A percentile compares a stretch with the other conserved stretches of the same genome.
Evolutionary conservation across 2,113 vertebrate species (phyloP).

Genomic region (Oreotrochilus melanogaster): DNA sequence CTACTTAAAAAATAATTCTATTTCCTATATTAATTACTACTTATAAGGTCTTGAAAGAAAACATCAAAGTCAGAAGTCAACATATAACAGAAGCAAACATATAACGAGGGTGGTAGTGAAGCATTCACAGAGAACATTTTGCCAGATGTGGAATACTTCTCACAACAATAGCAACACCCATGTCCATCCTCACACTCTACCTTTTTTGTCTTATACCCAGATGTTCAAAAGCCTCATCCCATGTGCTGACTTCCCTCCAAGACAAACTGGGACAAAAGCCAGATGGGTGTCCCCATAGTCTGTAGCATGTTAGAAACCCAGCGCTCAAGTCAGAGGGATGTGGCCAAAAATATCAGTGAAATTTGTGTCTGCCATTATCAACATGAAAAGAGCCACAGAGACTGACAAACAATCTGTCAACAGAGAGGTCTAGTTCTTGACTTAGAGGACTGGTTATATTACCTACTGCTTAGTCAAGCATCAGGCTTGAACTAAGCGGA

Average conservation of each 20-base stretch:
- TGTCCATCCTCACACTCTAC: background rate
- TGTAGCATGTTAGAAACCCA: background rate
- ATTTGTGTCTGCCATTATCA: background rate
- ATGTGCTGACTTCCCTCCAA: background rate
- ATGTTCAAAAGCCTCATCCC: background rate
- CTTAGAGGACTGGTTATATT: background rate
- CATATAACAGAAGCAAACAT: too few species aligned
- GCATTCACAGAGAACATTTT: background rate
- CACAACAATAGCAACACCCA: background rate
- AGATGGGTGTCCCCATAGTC: background rate
- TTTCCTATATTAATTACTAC: background rate
- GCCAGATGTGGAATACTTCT: background rate
- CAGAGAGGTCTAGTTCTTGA: background rate
- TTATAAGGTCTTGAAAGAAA: background rate
- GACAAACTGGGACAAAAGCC: background rate
- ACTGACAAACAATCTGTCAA: background rate
- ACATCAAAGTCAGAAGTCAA: background rate
- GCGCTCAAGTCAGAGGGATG: accelerated
- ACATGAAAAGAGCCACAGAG: background rate
- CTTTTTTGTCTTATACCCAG: background rate
- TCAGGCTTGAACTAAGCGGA: background rate
- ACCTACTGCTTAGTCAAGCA: background rate
- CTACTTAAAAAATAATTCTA: background rate
- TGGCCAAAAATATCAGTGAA: background rate
- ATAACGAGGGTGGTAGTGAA: background rate